Base-by-base conservation (phyloP, 2,888 invertebrate genomes). In the Cordylochernes scorpioides region DNA sequence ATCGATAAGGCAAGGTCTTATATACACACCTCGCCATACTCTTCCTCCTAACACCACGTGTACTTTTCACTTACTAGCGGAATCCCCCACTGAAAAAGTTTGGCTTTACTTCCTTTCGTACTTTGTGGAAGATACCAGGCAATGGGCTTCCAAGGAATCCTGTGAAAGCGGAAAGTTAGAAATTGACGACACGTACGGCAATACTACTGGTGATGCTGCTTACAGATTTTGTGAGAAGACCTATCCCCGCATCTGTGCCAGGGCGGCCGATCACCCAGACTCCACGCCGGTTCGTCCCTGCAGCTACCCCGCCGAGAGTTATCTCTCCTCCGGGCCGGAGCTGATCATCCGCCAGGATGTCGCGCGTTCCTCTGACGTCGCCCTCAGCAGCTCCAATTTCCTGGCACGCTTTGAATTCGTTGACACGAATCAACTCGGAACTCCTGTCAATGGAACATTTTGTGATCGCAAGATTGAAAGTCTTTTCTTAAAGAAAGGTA, bases 31-130 rank as follows among this genome's bases (percentile, higher is more conserved):
- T 17, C 28, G 30, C 7, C 39, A 40, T 72, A 74, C 51, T 70
- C 72, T 2, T 53, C 72, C 73, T 1, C 71, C 73, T 3, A 73
- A 74, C 52, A 73, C 73, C 2, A 72, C 72, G 4, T 75, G 75
- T 49, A 66, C 69, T 36, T 75, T 73, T 52, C 68, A 68, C 48
- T 72, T 74, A 48, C 62, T 62, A 53, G 62, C 61, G 45, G 29
- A 30, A 7, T 30, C 26, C n/a, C 39, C 41, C 24, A 29, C 32
- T n/a, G 41, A 42, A 28, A 27, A 35, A n/a, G 68, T 80, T 31
- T 80, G 80, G 80, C 61, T 78, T 42, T 77, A 73, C 54, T 78
- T 78, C 51, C 67, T 73, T 39, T 74, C 74, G 40, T 78, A 73
- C 55, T 71, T 69, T 42, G 71, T 75, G 44, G 65, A 73, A 47